Conservation (phyloP, 2,113 vertebrate genomes). For the Calidris pugnax region DNA sequence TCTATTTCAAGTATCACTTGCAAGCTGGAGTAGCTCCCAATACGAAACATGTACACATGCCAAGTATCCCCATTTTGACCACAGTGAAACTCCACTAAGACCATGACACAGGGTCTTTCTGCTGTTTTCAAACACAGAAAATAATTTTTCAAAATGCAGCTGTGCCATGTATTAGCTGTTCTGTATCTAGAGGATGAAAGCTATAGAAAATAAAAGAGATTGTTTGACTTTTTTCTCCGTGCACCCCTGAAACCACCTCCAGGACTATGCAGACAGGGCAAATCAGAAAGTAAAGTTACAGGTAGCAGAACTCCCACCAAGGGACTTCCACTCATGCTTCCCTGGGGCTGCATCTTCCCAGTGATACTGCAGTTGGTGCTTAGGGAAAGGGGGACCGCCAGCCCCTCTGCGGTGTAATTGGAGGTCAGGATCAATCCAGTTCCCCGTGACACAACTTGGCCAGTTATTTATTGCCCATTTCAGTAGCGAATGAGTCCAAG, state of each 20-base stretch:
- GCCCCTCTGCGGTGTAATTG: not conserved
- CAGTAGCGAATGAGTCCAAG: not conserved
- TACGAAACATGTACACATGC: accelerated
- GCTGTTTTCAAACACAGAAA: not conserved
- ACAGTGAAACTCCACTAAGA: not conserved
- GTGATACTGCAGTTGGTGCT: not conserved
- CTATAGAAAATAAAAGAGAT: not conserved
- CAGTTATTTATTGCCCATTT: not conserved
- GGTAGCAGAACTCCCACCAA: not conserved
- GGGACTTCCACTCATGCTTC: not conserved
- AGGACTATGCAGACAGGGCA: not conserved
- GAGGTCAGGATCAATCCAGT: not conserved
- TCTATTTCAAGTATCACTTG: not conserved
- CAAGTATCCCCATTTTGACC: not conserved
- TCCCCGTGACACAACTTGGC: not conserved
- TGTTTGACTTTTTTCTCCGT: not conserved
- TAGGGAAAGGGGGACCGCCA: not conserved
- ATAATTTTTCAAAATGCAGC: not conserved
- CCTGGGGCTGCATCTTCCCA: not conserved
- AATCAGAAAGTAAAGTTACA: not conserved
- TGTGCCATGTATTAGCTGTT: not conserved
- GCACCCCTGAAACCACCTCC: not conserved
- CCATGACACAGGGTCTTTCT: not conserved
- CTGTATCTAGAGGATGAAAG: not conserved
- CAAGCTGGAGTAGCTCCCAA: not conserved